These are phyloP conservation scores for Gryllus bimaculatus DNA, from an alignment of 1,140 invertebrate genomes.

Conservation along the genomic window DNA sequence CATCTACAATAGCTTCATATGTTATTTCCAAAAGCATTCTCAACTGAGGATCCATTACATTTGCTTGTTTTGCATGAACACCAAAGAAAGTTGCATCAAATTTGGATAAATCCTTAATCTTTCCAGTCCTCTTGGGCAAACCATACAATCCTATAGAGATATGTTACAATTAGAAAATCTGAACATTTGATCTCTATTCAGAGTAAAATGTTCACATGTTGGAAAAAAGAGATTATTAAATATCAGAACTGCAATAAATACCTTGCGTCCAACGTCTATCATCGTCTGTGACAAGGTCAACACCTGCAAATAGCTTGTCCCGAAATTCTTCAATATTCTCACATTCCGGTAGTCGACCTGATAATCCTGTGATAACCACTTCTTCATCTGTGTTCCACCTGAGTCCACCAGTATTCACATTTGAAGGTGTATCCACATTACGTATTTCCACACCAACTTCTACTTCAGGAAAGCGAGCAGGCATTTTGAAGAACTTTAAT, in stretches of 20 bases:
- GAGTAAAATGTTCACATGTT: background rate
- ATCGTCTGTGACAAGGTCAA: slow-evolving; percentile 84
- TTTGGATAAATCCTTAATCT: slow-evolving; percentile 75
- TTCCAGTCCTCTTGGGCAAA: slow-evolving; percentile 74
- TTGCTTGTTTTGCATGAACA: slow-evolving; percentile 85
- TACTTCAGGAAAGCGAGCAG: slow-evolving; percentile 45
- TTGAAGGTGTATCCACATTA: slow-evolving; percentile 11
- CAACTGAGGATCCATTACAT: slow-evolving; percentile 92
- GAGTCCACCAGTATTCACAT: slow-evolving; percentile 9
- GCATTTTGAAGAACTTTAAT: slow-evolving; percentile 37
- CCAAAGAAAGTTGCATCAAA: slow-evolving; percentile 94
- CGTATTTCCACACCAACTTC: slow-evolving; percentile 22
- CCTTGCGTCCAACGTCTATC: slow-evolving; percentile 67
- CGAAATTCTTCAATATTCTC: slow-evolving; percentile 81
- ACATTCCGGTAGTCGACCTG: slow-evolving; percentile 82
- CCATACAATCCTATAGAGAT: slow-evolving; percentile 52
- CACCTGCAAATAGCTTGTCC: slow-evolving; percentile 69
- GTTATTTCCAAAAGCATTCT: slow-evolving; percentile 85
- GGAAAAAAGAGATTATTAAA: background rate
- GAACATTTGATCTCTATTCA: background rate
- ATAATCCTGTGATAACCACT: slow-evolving; percentile 81
- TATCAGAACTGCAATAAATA: slow-evolving; percentile 24
- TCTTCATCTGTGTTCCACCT: slow-evolving; percentile 47
- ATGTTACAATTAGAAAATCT: background rate
- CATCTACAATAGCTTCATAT: slow-evolving; percentile 90